These are phyloP conservation scores for Lytechinus pictus DNA, from an alignment of 35 echinoderm and acorn worm species.

Conservation along the genomic window DNA sequence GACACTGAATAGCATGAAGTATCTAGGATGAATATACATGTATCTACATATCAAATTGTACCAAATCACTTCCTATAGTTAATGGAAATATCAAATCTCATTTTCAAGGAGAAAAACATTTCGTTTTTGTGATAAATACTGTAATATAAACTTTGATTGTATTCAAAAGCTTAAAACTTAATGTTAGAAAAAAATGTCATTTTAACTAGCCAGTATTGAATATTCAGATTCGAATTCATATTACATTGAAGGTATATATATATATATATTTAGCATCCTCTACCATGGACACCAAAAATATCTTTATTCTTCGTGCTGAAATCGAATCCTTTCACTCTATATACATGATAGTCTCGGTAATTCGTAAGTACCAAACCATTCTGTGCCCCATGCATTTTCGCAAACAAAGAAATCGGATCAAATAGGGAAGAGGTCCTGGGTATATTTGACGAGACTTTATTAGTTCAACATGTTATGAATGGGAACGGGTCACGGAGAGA, in stretches of 20 bases:
- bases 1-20: no score
- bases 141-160: no score
- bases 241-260: not conserved
- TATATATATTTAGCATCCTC: not conserved
- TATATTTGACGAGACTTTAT: constrained; percentile 7
- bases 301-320: not conserved
- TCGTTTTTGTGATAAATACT: no score
- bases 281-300: not conserved
- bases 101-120: no score
- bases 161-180: no score
- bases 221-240: no score
- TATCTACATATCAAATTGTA: no score
- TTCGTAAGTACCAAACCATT: not conserved
- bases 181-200: no score
- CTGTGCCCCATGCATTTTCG: not conserved
- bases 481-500: not conserved
- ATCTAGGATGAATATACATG: no score
- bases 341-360: not conserved
- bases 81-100: no score
- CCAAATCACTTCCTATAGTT: no score
- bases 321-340: not conserved
- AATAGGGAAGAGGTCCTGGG: not conserved
- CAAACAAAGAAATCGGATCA: constrained; percentile 3
- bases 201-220: no score
- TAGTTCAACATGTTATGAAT: constrained; percentile 20